A percentile compares a stretch with the other conserved stretches of the same genome.
Conservation (phyloP, 1,140 invertebrate genomes). For the Trinorchestia longiramus region DNA sequence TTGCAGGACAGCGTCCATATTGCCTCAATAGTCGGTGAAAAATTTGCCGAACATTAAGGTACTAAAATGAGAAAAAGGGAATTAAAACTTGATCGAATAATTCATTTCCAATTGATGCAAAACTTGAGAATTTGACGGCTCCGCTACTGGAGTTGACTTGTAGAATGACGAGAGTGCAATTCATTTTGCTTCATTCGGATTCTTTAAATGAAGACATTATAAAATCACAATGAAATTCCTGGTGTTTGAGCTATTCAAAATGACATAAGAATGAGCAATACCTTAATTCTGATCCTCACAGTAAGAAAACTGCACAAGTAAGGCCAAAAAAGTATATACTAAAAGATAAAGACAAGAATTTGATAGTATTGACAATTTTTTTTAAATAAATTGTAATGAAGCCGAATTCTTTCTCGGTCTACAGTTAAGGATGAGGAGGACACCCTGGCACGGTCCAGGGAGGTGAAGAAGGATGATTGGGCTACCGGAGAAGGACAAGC, state of each 20-base stretch:
- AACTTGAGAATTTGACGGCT: too few relatives aligned
- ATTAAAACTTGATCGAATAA: too few relatives aligned
- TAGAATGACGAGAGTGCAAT: not conserved
- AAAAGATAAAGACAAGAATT: not conserved
- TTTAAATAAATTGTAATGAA: not conserved
- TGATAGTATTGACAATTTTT: too few relatives aligned
- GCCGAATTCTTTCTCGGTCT: not conserved
- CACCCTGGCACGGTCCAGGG: not conserved
- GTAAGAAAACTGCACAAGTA: not conserved
- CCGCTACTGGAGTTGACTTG: too few relatives aligned
- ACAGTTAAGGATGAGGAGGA: not conserved
- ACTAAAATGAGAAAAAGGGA: too few relatives aligned
- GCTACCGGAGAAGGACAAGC: slow-evolving; percentile 42
- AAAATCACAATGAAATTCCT: not conserved
- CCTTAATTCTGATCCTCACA: not conserved
- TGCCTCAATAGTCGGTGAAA: too few relatives aligned
- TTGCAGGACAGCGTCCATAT: too few relatives aligned
- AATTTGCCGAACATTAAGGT: too few relatives aligned
- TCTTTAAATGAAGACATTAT: not conserved
- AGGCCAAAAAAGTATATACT: not conserved
- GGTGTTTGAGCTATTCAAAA: not conserved
- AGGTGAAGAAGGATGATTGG: slow-evolving; percentile 38
- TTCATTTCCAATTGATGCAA: too few relatives aligned
- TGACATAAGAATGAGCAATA: not conserved
- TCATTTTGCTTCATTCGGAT: not conserved